Conservation (phyloP, 2,888 invertebrate genomes). For the Tachina grossa region DNA sequence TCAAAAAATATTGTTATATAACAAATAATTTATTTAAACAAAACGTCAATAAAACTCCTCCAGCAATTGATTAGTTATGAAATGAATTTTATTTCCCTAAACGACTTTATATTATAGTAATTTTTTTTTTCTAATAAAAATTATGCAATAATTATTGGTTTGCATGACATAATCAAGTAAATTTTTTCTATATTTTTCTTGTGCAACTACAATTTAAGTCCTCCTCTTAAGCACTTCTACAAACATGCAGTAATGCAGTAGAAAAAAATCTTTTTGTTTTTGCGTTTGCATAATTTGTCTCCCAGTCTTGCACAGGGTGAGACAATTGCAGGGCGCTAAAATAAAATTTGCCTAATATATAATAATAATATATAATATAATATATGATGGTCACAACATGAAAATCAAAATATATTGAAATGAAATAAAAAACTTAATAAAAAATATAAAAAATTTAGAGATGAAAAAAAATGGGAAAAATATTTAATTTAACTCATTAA, state of each 20-base stretch:
- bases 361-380: too few relatives aligned
- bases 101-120: background rate
- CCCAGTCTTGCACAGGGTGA: slow-evolving; percentile 2
- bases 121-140: slow-evolving; percentile 25
- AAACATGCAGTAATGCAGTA: slow-evolving; percentile 27
- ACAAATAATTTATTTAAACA: background rate
- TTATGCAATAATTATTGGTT: slow-evolving; percentile 62
- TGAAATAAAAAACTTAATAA: too few relatives aligned
- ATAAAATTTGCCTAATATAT: too few relatives aligned
- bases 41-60: background rate
- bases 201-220: background rate
- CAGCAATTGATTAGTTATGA: background rate
- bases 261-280: slow-evolving; percentile 1
- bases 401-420: too few relatives aligned
- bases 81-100: background rate
- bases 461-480: too few relatives aligned
- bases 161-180: slow-evolving; percentile 47
- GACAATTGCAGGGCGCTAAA: too few relatives aligned
- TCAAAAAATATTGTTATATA: slow-evolving; percentile 13
- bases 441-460: too few relatives aligned
- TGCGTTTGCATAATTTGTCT: slow-evolving; percentile 18
- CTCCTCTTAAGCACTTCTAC: slow-evolving; percentile 15
- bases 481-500: too few relatives aligned
- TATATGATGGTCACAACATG: too few relatives aligned
- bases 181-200: slow-evolving; percentile 5